A percentile compares a stretch with the other conserved stretches of the same genome.
phyloP scores from a whole-genome alignment of 2,797 vertebrate genomes.

The Sus cebifrons region DNA sequence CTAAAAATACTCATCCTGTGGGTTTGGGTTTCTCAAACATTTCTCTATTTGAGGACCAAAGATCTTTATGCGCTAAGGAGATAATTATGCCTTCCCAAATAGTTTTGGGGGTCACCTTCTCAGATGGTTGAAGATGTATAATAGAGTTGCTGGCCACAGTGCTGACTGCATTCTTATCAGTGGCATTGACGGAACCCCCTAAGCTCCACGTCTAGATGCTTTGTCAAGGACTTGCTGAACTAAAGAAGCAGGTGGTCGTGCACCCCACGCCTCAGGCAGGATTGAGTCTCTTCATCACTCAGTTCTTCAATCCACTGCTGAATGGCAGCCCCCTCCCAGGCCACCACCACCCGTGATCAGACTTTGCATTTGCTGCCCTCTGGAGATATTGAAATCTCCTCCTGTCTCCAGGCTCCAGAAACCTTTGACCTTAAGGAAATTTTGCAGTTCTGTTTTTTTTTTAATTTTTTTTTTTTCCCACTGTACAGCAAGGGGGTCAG shows the following conservation, averaged over 20 bases:
- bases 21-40: slow-evolving; percentile 30
- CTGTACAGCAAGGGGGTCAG: too few relatives aligned
- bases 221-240: background rate
- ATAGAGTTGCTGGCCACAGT: background rate
- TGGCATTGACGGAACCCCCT: background rate
- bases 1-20: slow-evolving; percentile 64
- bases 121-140: background rate
- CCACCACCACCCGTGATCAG: background rate
- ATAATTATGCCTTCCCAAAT: slow-evolving; percentile 43
- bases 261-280: fast-evolving
- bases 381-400: background rate
- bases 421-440: background rate
- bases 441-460: background rate
- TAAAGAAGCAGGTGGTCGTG: background rate
- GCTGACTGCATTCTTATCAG: background rate
- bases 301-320: background rate
- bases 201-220: background rate
- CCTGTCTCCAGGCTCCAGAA: background rate
- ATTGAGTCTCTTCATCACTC: background rate
- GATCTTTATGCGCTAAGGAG: slow-evolving; percentile 22
- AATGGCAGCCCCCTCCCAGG: background rate
- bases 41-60: slow-evolving; percentile 63
- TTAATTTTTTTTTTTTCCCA: too few relatives aligned
- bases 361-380: background rate
- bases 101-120: slow-evolving; percentile 68